Conservation (phyloP, 2,797 vertebrate species). For the Onychomys arenicola region DNA sequence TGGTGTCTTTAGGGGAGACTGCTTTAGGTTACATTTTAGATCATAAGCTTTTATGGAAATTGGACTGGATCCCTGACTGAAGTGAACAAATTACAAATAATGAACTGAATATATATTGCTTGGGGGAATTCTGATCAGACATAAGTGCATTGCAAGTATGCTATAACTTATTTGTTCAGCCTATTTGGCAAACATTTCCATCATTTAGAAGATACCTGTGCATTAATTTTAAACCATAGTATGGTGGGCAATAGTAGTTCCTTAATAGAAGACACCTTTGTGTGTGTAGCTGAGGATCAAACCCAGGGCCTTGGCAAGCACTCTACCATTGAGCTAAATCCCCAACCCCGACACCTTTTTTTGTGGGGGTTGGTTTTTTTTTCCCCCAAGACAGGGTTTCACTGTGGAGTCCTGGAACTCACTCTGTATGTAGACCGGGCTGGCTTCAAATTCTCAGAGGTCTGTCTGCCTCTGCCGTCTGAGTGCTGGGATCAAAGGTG, state of each 20-base stretch:
- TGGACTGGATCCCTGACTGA: conserved; percentile 40
- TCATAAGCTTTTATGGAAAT: conserved; percentile 50
- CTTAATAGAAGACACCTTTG: conserved; percentile 25
- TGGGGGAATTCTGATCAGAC: conserved; percentile 43
- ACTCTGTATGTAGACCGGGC: neutral
- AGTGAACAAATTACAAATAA: conserved; percentile 55
- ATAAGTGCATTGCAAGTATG: conserved; percentile 43
- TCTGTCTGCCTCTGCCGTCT: neutral
- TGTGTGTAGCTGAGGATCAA: too few species aligned
- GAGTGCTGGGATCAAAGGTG: neutral
- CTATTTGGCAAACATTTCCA: conserved; percentile 54
- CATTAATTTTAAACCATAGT: conserved; percentile 52
- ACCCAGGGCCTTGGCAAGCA: too few species aligned
- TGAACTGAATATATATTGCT: neutral
- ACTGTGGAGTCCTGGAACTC: neutral
- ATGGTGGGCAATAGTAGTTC: neutral
- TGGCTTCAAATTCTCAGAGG: neutral
- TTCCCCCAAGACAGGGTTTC: neutral
- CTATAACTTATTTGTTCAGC: conserved; percentile 43
- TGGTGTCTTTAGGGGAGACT: conserved; percentile 1
- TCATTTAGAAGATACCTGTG: conserved; percentile 19
- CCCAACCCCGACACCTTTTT: neutral
- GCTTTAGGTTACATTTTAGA: conserved; percentile 54
- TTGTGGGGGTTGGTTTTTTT: neutral
- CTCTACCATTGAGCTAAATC: too few species aligned